Evolutionary conservation across 2,797 vertebrate genomes (phyloP).

Genomic region (Microchirus variegatus): DNA sequence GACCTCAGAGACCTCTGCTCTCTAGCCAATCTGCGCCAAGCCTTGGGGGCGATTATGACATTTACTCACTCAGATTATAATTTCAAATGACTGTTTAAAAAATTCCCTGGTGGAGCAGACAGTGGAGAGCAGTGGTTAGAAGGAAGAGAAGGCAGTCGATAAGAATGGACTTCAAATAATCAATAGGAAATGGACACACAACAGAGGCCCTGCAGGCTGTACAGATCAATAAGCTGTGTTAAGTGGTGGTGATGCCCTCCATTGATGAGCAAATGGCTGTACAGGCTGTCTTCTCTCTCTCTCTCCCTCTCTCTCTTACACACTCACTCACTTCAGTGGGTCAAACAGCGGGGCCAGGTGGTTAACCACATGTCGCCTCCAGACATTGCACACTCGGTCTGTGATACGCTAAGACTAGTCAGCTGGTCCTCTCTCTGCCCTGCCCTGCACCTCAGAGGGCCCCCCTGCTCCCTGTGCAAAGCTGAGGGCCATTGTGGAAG

Average conservation of each 20-base stretch:
- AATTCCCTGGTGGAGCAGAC: conserved; percentile 73
- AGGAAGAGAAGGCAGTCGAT: conserved; percentile 73
- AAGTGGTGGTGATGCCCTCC: conserved; percentile 84
- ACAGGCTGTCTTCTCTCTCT: conserved; percentile 66
- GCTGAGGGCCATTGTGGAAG: conserved; percentile 74
- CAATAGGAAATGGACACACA: conserved; percentile 87
- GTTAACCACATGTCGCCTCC: conserved; percentile 81
- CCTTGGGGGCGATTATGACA: conserved; percentile 87
- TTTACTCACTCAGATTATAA: conserved; percentile 87
- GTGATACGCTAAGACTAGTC: conserved; percentile 68
- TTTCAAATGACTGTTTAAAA: conserved; percentile 87
- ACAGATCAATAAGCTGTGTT: conserved; percentile 86
- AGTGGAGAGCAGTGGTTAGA: conserved; percentile 62
- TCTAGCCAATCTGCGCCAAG: conserved; percentile 77
- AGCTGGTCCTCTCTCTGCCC: conserved; percentile 74
- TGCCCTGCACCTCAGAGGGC: conserved; percentile 64
- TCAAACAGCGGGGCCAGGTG: conserved; percentile 83
- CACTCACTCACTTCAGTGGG: conserved; percentile 72
- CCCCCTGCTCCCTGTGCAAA: conserved; percentile 58
- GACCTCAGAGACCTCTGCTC: conserved; percentile 79
- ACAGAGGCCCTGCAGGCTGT: conserved; percentile 79
- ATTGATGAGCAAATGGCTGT: conserved; percentile 85
- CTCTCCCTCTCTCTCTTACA: conserved; percentile 28
- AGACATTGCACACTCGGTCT: conserved; percentile 66
- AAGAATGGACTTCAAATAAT: conserved; percentile 86